phyloP scores from a whole-genome alignment of 2,888 invertebrate species.

The Rhingia campestris region DNA sequence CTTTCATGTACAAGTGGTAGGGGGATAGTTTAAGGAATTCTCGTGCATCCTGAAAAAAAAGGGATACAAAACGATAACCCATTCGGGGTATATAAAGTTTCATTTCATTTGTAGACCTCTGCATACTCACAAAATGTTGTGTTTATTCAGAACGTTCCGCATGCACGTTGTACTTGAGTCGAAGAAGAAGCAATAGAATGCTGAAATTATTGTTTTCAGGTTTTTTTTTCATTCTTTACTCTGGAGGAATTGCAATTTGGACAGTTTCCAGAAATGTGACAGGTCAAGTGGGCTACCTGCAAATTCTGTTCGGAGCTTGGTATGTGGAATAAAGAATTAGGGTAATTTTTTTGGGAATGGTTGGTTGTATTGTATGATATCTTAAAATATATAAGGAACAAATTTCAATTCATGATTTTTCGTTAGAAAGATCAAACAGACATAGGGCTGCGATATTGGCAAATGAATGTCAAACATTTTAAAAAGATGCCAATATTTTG shows the following conservation, averaged over 20 bases:
- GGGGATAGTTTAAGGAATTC: neutral
- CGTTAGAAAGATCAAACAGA: too few relatives aligned
- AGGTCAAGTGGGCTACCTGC: neutral
- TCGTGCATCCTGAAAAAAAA: neutral
- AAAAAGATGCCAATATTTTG: too few relatives aligned
- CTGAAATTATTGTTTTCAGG: neutral
- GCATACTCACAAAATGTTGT: neutral
- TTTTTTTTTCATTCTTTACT: neutral
- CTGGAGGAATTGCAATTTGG: conserved; percentile 22
- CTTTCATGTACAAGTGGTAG: neutral
- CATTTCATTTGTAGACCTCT: neutral
- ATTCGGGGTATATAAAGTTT: neutral
- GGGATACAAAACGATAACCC: neutral
- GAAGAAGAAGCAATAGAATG: neutral
- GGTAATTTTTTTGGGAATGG: neutral
- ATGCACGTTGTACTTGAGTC: neutral
- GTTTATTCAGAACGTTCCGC: neutral
- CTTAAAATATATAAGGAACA: too few relatives aligned
- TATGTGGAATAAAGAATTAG: neutral
- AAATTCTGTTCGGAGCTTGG: neutral
- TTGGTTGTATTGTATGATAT: neutral
- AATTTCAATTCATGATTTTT: too few relatives aligned
- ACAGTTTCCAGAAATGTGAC: conserved; percentile 5
- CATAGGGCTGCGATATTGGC: too few relatives aligned
- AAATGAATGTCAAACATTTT: too few relatives aligned